Conservation (phyloP, 2,888 invertebrate genomes). For the Trichogramma dendrolimi region DNA sequence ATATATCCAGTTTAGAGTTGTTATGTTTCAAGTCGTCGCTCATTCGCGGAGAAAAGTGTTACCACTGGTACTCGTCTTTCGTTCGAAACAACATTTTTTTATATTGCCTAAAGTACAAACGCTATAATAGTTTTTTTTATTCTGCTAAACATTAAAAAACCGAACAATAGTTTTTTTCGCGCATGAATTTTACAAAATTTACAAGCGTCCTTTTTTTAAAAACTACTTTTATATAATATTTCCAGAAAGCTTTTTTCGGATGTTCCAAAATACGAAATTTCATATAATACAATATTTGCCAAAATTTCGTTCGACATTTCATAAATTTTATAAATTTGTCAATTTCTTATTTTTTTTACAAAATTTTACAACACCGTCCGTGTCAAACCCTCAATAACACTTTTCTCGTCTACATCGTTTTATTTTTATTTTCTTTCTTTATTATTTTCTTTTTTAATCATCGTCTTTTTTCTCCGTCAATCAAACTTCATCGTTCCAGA, state of each 20-base stretch:
- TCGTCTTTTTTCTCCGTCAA: slow-evolving; percentile 6
- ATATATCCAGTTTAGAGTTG: slow-evolving; percentile 25
- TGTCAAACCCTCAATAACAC: slow-evolving; percentile 22
- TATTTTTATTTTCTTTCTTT: slow-evolving; percentile 3
- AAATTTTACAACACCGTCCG: slow-evolving; percentile 20
- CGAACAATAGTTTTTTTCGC: slow-evolving; percentile 9
- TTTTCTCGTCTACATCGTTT: slow-evolving; percentile 18
- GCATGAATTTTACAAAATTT: slow-evolving; percentile 23
- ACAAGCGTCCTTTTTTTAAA: slow-evolving; percentile 9
- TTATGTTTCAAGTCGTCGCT: slow-evolving; percentile 23
- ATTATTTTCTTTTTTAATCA: slow-evolving; percentile 18
- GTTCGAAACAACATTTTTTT: slow-evolving; percentile 19
- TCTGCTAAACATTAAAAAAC: slow-evolving; percentile 8
- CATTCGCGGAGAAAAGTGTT: slow-evolving; percentile 29
- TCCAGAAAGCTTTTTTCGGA: slow-evolving; percentile 18
- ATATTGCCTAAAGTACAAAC: slow-evolving; percentile 24
- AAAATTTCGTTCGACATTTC: slow-evolving; percentile 26
- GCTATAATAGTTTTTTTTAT: slow-evolving; percentile 10
- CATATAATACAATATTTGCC: slow-evolving; percentile 11
- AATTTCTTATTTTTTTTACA: slow-evolving; percentile 19
- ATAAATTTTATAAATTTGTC: slow-evolving; percentile 27
- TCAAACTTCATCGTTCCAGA: slow-evolving; percentile 20
- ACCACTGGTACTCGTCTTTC: slow-evolving; percentile 12
- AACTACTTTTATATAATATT: slow-evolving; percentile 10
- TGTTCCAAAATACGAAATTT: slow-evolving; percentile 29